These are phyloP conservation scores for Holothuria scabra DNA, from an alignment of 53 echinoderm and acorn worm genomes.

Conservation along the genomic window DNA sequence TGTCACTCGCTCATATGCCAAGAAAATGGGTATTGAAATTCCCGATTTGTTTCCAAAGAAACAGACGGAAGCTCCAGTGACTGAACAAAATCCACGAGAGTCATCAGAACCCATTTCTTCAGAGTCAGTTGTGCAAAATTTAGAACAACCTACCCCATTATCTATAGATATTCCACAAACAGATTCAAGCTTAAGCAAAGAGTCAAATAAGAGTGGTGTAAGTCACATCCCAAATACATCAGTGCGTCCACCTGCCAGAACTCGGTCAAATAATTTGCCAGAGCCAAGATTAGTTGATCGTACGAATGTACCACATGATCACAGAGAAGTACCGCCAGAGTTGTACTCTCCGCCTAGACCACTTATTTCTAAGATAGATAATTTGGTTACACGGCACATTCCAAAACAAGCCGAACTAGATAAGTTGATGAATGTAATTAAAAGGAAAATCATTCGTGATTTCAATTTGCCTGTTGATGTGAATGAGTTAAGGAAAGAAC, in stretches of 20 bases:
- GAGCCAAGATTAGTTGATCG: neutral
- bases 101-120: neutral
- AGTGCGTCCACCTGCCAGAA: neutral
- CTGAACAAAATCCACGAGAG: neutral
- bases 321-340: neutral
- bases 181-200: neutral
- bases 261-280: neutral
- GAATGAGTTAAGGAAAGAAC: conserved; percentile 1
- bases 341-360: no score
- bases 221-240: neutral
- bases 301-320: neutral
- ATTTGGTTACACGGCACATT: conserved; percentile 2
- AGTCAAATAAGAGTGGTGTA: no score
- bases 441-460: conserved; percentile 3
- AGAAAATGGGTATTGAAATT: conserved; percentile 10
- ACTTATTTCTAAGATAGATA: no score
- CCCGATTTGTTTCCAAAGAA: conserved; percentile 1
- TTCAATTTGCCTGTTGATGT: conserved; percentile 16
- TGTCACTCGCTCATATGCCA: conserved; percentile 1
- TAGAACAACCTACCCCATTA: neutral
- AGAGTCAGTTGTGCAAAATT: neutral
- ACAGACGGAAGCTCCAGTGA: neutral
- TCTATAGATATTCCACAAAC: neutral
- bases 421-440: no score
- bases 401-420: neutral